These are phyloP conservation scores for Nymphalis urticae DNA, from an alignment of 2,888 invertebrate genomes.

Conservation along the genomic window DNA sequence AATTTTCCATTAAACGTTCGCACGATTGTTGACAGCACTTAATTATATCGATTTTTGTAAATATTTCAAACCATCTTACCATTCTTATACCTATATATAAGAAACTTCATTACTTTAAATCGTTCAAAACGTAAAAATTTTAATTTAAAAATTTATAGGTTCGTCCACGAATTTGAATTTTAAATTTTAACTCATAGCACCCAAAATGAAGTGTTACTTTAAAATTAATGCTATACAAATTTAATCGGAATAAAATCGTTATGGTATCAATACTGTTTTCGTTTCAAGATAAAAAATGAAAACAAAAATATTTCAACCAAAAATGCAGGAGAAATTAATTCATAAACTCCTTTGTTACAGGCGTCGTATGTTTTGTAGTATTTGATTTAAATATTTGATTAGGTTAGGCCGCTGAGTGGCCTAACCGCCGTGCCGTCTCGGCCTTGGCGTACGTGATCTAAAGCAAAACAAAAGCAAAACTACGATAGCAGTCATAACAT, in stretches of 20 bases:
- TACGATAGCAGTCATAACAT: not conserved
- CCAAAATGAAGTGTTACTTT: too few species aligned
- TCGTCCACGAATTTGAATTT: too few species aligned
- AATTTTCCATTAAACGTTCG: constrained; percentile 23
- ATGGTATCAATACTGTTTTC: not conserved
- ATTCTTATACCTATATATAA: too few species aligned
- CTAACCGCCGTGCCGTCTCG: constrained; percentile 3
- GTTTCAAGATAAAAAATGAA: not conserved
- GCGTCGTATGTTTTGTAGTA: not conserved
- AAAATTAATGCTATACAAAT: not conserved
- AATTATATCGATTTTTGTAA: not conserved
- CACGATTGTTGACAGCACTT: not conserved
- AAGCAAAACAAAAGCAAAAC: constrained; percentile 5
- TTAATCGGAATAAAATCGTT: not conserved
- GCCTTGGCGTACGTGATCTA: not conserved
- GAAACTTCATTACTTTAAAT: too few species aligned
- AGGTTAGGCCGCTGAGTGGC: not conserved
- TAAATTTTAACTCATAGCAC: too few species aligned
- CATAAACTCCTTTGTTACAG: not conserved
- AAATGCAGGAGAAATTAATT: not conserved
- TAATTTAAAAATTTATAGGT: too few species aligned
- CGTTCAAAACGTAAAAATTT: too few species aligned
- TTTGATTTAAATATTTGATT: constrained; percentile 10
- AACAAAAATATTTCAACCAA: not conserved
- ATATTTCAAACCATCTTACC: too few species aligned